phyloP scores from a whole-genome alignment of 2,113 vertebrate species.

The Aleadryas rufinucha region DNA sequence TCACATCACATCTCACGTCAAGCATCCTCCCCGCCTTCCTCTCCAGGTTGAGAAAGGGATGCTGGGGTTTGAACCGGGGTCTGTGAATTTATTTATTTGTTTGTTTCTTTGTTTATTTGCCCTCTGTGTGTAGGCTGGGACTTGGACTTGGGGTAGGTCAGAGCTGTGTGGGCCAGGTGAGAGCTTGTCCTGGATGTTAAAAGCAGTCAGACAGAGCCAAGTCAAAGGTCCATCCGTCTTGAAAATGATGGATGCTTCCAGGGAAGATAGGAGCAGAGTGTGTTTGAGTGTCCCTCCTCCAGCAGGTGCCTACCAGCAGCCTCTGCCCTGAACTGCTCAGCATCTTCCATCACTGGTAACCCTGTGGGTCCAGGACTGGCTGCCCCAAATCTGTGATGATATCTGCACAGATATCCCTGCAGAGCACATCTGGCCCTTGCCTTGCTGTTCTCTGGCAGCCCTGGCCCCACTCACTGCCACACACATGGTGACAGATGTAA shows the following conservation, averaged over 20 bases:
- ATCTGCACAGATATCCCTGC: not conserved
- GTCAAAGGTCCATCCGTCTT: not conserved
- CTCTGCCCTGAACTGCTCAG: not conserved
- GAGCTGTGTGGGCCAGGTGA: not conserved
- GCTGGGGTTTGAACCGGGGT: not conserved
- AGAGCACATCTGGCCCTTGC: not conserved
- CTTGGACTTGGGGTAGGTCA: not conserved
- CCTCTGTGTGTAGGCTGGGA: not conserved
- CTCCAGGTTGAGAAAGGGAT: not conserved
- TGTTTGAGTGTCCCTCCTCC: not conserved
- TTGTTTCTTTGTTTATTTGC: not conserved
- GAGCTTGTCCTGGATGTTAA: not conserved
- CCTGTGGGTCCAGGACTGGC: not conserved
- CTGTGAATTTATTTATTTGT: not conserved
- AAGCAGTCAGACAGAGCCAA: not conserved
- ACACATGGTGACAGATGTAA: not conserved
- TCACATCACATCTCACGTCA: not conserved
- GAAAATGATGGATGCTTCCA: not conserved
- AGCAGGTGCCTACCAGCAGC: not conserved
- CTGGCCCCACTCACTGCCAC: not conserved
- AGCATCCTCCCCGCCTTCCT: not conserved
- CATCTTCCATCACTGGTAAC: not conserved
- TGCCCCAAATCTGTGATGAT: not conserved
- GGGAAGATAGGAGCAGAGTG: not conserved
- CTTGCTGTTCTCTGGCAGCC: not conserved